Evolutionary conservation across 2,113 vertebrate genomes (phyloP), one percentile per base, ranked within the genome.

Genomic region (Mus spicilegus): DNA sequence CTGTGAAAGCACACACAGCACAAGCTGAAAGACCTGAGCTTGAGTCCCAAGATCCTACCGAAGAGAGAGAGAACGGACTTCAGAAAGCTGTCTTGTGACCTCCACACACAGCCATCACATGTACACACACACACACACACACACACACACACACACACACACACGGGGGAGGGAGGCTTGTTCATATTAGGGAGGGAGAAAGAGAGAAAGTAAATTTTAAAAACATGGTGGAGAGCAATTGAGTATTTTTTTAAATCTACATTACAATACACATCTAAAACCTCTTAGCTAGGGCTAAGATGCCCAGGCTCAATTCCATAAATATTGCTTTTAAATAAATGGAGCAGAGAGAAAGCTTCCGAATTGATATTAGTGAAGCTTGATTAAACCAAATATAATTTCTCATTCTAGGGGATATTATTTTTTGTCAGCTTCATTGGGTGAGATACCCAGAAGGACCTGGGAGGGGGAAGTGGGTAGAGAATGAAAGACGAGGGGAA

Each of bases 391-490:
- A 87, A 87, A 51, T 54, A 30, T 87, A 70, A 87, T 87, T 89
- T 91, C 39, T 14, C 80, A 56, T 46, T 73, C 93, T 58, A 30
- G 39, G 10, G 36, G 42, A 42, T 54, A 28, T 51, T 11, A 63
- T 11, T 19, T 65, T 56, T 58, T 33, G 36, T 87, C 63, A 80
- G 56, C 3, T 78, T 80, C 22, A 39, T 87, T 87, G 76, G 80
- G 85, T 90, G 81, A 93, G 42, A 70, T 73, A 87, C 67, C 95
- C 54, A 87, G 49, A 89, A 91, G 49, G 72, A 86, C 13, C 75
- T 76, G 42, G 42, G 22, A 46, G 33, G 36, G 7, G 65, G 28
- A 2, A 19, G 36, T n/a, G n/a, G 73, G 17, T 19, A 33, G 16
- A 75, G 39, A 65, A 87, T 7, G 7, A 7, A 80, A 19, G 33